Evolutionary conservation across 2,113 vertebrate species (phyloP), one percentile per base, ranked within the genome.

Genomic region (Connochaetes taurinus): DNA sequence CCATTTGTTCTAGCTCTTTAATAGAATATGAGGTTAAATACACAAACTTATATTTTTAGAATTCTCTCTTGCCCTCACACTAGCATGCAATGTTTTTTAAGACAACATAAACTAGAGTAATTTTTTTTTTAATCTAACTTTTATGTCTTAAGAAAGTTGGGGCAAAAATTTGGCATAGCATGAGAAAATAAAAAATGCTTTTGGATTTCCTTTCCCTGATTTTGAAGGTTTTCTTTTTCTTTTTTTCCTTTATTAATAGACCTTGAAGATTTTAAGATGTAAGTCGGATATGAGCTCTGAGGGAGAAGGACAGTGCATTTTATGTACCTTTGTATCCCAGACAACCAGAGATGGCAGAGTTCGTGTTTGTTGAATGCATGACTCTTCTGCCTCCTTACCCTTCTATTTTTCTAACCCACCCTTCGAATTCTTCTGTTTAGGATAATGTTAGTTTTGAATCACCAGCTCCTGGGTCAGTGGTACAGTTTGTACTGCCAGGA

Each of bases 1-100:
- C 52, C 84, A 86, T 58, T 83, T 93, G 45, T 94, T 93, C 78
- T 67, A 78, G 85, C 33, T 93, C 52, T 96, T 74, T 80, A 76
- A 43, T 57, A n/a, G n/a, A 93, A 57, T 86, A 47, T 36, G 85
- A 87, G 87, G 74, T 64, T 82, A 87, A 89, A 64, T 23, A 87
- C 47, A 95, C 71, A 83, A 33, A 81, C 21, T 45, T 17, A 15
- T 33, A 12, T 62, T 43, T 71, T 50, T 64, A 47, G 85, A 82
- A n/a, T 36, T 76, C 67, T 95, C 53, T 83, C 47, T 81, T 53
- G 13, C 17, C n/a, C 52, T 87, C 36, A 86, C 27, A 60, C 23
- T 21, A 31, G 11, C 13, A 16, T 88, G 58, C 3, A 19, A n/a
- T 19, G 14, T 47, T 89, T 84, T 36, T 58, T n/a, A 84, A 64